Evolutionary conservation across 2,113 vertebrate genomes (phyloP).

Genomic region (Ardeotis arabs): DNA sequence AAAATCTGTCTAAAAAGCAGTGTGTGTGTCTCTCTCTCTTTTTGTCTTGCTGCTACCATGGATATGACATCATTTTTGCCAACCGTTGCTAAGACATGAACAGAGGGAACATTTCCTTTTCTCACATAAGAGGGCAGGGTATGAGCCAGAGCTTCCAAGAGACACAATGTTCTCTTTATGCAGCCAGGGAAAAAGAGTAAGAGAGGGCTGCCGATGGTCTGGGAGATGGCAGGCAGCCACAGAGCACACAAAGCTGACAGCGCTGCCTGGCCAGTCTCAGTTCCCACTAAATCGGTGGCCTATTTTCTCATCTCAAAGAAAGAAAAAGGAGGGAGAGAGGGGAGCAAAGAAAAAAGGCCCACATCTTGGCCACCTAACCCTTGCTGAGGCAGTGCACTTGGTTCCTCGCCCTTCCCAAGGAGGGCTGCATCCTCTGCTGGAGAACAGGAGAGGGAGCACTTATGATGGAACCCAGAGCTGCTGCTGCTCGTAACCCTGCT

Average conservation of each 20-base stretch:
- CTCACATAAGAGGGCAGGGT: constrained; percentile 14
- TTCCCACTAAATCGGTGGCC: constrained; percentile 24
- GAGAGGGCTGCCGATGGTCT: constrained; percentile 34
- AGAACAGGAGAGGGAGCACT: background rate
- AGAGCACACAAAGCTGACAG: background rate
- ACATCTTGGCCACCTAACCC: background rate
- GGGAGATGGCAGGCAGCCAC: constrained; percentile 57
- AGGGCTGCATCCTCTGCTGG: background rate
- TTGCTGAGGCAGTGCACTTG: background rate
- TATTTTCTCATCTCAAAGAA: constrained; percentile 50
- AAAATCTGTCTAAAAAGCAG: constrained; percentile 12
- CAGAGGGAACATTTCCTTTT: constrained; percentile 48
- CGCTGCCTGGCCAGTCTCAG: background rate
- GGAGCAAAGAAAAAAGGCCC: constrained; percentile 4
- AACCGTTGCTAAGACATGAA: constrained; percentile 53
- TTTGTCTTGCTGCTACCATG: constrained; percentile 67
- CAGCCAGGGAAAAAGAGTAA: constrained; percentile 14
- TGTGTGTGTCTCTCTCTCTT: background rate
- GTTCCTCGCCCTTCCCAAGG: background rate
- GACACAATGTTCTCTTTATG: constrained; percentile 56
- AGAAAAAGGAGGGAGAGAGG: background rate
- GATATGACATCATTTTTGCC: constrained; percentile 70
- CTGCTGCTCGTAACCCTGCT: background rate
- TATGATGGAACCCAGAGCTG: background rate
- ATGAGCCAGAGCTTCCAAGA: constrained; percentile 39